Evolutionary conservation across 2,888 invertebrate species (phyloP).

Genomic region (Drosophila setosimentum): DNA sequence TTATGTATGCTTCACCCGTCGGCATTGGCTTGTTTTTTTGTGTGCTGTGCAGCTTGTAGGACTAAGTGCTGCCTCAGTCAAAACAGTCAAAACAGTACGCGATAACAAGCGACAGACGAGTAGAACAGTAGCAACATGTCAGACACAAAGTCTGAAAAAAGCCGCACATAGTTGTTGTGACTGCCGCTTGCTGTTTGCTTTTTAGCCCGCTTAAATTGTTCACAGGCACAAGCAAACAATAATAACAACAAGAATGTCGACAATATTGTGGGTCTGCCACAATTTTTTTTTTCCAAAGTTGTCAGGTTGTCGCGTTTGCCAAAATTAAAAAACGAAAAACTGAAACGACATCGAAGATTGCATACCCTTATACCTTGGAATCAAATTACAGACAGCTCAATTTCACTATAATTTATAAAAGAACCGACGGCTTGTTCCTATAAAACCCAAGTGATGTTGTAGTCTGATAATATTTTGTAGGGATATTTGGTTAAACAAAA

Average conservation of each 20-base stretch:
- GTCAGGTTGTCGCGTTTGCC: constrained; percentile 26
- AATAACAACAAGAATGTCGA: constrained; percentile 1
- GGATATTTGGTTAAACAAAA: background rate
- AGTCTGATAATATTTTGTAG: background rate
- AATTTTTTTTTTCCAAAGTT: constrained; percentile 56
- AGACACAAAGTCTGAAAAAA: constrained; percentile 45
- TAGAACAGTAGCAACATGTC: constrained; percentile 18
- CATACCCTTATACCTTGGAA: background rate
- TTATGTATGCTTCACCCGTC: background rate
- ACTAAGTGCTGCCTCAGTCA: constrained; percentile 31
- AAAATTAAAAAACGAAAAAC: constrained; percentile 1
- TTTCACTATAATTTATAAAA: background rate
- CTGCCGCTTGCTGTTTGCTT: constrained; percentile 8
- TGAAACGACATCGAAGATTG: background rate
- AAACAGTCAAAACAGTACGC: constrained; percentile 48
- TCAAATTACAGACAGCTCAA: background rate
- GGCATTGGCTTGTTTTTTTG: background rate
- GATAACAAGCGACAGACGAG: constrained; percentile 17
- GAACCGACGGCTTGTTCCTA: background rate
- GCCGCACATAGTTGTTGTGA: constrained; percentile 37
- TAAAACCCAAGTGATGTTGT: no score
- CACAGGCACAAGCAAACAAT: constrained; percentile 3
- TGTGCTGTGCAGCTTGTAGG: background rate
- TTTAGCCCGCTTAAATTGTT: constrained; percentile 28
- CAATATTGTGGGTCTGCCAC: constrained; percentile 41